phyloP scores from a whole-genome alignment of 2,888 invertebrate species.

The Aphrophora alni region DNA sequence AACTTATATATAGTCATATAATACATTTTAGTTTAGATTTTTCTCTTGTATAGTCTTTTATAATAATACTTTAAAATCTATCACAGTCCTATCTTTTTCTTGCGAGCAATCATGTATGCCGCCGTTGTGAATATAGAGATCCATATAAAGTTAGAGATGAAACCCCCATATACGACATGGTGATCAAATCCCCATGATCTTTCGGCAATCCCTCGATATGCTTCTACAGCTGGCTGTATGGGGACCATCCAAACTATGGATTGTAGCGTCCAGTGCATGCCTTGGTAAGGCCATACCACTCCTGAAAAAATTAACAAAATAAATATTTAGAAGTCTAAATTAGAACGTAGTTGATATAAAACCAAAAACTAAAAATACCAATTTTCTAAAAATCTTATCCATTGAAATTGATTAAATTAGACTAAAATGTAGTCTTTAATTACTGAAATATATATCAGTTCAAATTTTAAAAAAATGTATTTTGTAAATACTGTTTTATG shows the following conservation, averaged over 20 bases:
- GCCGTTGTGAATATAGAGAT: conserved; percentile 33
- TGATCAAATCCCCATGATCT: conserved; percentile 43
- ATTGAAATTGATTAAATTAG: no score
- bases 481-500: no score
- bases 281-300: conserved; percentile 48
- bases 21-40: no score
- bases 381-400: no score
- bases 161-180: conserved; percentile 43
- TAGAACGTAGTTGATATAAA: no score
- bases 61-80: not conserved
- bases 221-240: conserved; percentile 45
- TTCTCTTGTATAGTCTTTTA: no score
- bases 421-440: no score
- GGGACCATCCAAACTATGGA: conserved; percentile 44
- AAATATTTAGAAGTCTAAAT: no score
- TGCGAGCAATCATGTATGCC: conserved; percentile 35
- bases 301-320: conserved; percentile 41
- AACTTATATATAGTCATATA: no score
- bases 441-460: no score
- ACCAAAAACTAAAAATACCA: no score
- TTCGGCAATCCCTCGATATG: conserved; percentile 45
- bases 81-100: conserved; percentile 36
- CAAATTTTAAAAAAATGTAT: no score
- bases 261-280: conserved; percentile 43
- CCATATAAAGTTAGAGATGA: conserved; percentile 43